These are phyloP conservation scores for Cybosia mesomella DNA, from an alignment of 2,888 invertebrate species.

Conservation along the genomic window DNA sequence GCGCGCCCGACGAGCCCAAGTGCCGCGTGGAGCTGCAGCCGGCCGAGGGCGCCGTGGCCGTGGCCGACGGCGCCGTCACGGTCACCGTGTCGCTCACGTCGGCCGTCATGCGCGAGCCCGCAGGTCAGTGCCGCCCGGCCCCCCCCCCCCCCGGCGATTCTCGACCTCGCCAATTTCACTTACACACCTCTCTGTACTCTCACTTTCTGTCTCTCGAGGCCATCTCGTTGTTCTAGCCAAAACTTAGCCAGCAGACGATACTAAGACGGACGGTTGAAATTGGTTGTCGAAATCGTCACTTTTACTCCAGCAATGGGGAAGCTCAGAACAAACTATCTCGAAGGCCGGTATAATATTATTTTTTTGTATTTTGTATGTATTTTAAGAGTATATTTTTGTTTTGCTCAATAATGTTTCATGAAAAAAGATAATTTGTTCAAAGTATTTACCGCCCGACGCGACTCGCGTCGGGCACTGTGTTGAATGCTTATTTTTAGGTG, in stretches of 20 bases:
- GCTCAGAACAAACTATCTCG: conserved; percentile 85
- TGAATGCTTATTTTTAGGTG: conserved; percentile 86
- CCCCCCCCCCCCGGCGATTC: conserved; percentile 43
- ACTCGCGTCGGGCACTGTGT: conserved; percentile 72
- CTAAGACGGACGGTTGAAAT: conserved; percentile 65
- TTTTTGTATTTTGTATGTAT: conserved; percentile 57
- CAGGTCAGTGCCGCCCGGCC: conserved; percentile 73
- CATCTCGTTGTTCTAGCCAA: conserved; percentile 42
- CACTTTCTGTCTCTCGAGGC: conserved; percentile 38
- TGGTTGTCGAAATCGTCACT: conserved; percentile 77
- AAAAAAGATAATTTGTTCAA: conserved; percentile 86
- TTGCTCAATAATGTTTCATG: conserved; percentile 52
- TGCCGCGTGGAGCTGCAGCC: conserved; percentile 95
- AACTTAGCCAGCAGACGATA: conserved; percentile 42
- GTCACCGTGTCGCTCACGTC: conserved; percentile 97
- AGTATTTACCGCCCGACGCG: conserved; percentile 70
- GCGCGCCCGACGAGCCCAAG: conserved; percentile 78
- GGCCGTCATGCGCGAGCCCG: conserved; percentile 95
- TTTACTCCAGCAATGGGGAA: conserved; percentile 46
- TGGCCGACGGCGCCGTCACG: conserved; percentile 92
- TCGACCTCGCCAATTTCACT: conserved; percentile 74
- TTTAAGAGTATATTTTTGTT: conserved; percentile 47
- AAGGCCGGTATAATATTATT: conserved; percentile 56
- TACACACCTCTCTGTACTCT: conserved; percentile 42
- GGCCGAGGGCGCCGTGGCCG: conserved; percentile 94